phyloP scores from a whole-genome alignment of 1,140 invertebrate species.

The Lysiphlebus fabarum region DNA sequence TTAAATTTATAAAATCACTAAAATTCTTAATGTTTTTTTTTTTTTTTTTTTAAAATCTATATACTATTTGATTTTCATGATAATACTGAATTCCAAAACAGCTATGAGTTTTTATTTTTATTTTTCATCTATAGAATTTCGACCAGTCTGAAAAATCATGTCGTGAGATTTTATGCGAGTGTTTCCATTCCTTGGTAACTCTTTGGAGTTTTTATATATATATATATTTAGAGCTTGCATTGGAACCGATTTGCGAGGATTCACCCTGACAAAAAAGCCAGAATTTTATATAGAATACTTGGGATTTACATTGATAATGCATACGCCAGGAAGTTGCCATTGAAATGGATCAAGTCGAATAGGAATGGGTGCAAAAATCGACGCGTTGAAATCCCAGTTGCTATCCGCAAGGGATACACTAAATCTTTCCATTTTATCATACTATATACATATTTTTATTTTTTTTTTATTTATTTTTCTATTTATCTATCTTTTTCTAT shows the following conservation, averaged over 20 bases:
- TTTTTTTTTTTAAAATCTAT: too few relatives aligned
- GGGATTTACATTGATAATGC: slow-evolving; percentile 45
- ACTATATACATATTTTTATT: too few relatives aligned
- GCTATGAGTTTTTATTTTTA: too few relatives aligned
- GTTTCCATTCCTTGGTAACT: slow-evolving; percentile 28
- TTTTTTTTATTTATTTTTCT: too few relatives aligned
- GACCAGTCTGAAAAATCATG: too few relatives aligned
- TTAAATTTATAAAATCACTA: too few relatives aligned
- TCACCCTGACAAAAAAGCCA: slow-evolving; percentile 39
- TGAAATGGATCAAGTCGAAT: slow-evolving; percentile 24
- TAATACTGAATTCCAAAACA: too few relatives aligned
- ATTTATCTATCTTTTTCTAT: too few relatives aligned
- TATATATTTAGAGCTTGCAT: slow-evolving; percentile 33
- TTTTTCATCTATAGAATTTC: too few relatives aligned
- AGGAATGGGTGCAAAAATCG: slow-evolving; percentile 14
- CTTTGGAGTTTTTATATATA: slow-evolving; percentile 27
- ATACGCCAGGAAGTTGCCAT: slow-evolving; percentile 23
- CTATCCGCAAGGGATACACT: slow-evolving; percentile 1
- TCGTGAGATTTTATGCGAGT: slow-evolving; percentile 42
- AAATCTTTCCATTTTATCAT: background rate
- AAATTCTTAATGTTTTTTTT: too few relatives aligned
- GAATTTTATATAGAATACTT: slow-evolving; percentile 12
- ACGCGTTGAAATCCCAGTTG: slow-evolving; percentile 12
- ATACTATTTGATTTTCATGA: too few relatives aligned
- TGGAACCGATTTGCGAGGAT: slow-evolving; percentile 45